phyloP scores from a whole-genome alignment of 2,888 invertebrate species.

The Brachyptera putata region DNA sequence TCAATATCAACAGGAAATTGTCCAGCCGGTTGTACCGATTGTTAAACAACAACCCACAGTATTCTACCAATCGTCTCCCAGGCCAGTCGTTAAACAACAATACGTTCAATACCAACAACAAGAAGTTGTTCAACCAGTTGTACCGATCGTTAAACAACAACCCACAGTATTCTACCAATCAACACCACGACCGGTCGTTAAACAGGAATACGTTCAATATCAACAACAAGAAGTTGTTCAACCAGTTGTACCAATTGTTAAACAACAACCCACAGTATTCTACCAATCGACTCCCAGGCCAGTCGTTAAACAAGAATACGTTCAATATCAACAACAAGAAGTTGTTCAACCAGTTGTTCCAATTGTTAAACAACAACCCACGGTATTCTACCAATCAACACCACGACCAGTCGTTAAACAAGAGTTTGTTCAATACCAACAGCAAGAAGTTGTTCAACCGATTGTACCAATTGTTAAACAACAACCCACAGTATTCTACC shows the following conservation, averaged over 20 bases:
- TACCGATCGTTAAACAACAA: neutral
- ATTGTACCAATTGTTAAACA: neutral
- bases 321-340: neutral
- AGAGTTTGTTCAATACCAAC: neutral
- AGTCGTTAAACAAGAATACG: neutral
- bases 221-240: constrained; percentile 3
- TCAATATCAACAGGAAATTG: constrained; percentile 24
- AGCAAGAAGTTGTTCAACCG: neutral
- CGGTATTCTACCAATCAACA: constrained; percentile 5
- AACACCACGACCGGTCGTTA: neutral
- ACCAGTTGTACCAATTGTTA: neutral
- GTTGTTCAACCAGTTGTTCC: neutral
- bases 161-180: constrained; percentile 3
- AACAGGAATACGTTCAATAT: constrained; percentile 5
- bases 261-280: constrained; percentile 2
- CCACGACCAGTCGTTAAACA: neutral
- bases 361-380: neutral
- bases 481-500: neutral
- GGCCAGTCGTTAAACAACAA: constrained; percentile 4
- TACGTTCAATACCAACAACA: constrained; percentile 7
- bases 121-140: neutral
- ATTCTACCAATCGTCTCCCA: constrained; percentile 2
- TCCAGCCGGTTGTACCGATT: constrained; percentile 24
- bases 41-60: neutral
- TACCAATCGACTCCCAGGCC: constrained; percentile 11